These are phyloP conservation scores for Romanogobio albipinnatus DNA, from an alignment of 2,113 vertebrate genomes.

Conservation along the genomic window DNA sequence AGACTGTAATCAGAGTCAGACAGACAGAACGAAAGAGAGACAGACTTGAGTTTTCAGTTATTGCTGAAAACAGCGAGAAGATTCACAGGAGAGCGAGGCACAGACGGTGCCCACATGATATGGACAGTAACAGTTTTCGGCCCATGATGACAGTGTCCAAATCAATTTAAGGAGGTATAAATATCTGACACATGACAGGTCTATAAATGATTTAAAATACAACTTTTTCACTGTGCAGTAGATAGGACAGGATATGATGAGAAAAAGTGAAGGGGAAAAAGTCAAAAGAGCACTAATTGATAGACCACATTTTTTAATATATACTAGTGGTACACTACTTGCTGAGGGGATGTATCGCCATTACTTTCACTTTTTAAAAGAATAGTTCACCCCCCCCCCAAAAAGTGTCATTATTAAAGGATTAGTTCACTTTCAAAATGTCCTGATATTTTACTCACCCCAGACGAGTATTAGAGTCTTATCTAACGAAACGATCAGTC, in stretches of 20 bases:
- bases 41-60: slow-evolving; percentile 18
- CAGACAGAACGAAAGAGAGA: slow-evolving; percentile 43
- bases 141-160: slow-evolving; percentile 15
- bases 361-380: neutral
- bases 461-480: no score
- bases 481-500: no score
- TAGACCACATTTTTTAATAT: neutral
- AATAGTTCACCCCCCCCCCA: neutral
- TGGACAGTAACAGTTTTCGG: neutral
- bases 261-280: neutral
- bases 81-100: neutral
- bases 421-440: no score
- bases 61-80: neutral
- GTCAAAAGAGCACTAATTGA: neutral
- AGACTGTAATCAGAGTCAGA: slow-evolving; percentile 54
- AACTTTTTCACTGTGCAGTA: neutral
- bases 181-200: slow-evolving; percentile 4
- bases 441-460: no score
- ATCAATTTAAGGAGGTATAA: slow-evolving; percentile 6
- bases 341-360: neutral
- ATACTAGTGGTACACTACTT: neutral
- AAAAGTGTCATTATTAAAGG: neutral
- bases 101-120: neutral
- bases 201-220: slow-evolving; percentile 9
- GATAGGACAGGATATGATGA: neutral